A percentile compares a stretch with the other conserved stretches of the same genome.
phyloP scores from a whole-genome alignment of 2,888 invertebrate species.

The Rhagium mordax region DNA sequence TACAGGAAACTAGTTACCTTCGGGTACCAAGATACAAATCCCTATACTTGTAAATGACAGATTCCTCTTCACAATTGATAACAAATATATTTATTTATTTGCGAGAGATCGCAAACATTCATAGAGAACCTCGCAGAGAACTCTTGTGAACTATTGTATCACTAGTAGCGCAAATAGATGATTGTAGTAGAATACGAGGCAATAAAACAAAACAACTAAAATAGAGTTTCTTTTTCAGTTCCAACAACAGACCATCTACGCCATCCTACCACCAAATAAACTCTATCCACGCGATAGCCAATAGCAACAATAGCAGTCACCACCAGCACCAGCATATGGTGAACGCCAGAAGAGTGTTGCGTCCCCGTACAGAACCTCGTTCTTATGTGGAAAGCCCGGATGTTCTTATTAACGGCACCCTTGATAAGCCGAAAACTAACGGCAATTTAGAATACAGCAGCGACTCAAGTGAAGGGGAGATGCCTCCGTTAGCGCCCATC shows the following conservation, averaged over 20 bases:
- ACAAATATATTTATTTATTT: too few species aligned
- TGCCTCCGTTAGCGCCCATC: constrained; percentile 82
- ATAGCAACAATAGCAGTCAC: constrained; percentile 11
- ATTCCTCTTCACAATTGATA: too few species aligned
- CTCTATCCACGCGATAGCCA: constrained; percentile 13
- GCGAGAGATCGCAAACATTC: too few species aligned
- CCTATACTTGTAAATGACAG: too few species aligned
- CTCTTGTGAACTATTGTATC: too few species aligned
- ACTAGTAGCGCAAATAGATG: too few species aligned
- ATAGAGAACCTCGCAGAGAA: too few species aligned
- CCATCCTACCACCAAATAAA: constrained; percentile 13
- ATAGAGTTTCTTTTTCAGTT: constrained; percentile 13
- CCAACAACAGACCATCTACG: constrained; percentile 30
- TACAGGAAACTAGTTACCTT: too few species aligned
- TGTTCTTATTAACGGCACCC: constrained; percentile 65
- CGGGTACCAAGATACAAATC: too few species aligned
- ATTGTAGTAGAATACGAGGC: background rate
- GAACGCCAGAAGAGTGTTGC: constrained; percentile 77
- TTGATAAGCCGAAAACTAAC: constrained; percentile 71
- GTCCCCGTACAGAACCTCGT: constrained; percentile 87
- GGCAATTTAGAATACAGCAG: constrained; percentile 73
- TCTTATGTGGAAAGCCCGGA: constrained; percentile 89
- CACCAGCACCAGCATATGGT: constrained; percentile 57
- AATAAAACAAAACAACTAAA: background rate
- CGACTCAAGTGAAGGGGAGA: constrained; percentile 79